These are phyloP conservation scores for Megalopta genalis DNA, from an alignment of 1,140 invertebrate species.

Conservation along the genomic window DNA sequence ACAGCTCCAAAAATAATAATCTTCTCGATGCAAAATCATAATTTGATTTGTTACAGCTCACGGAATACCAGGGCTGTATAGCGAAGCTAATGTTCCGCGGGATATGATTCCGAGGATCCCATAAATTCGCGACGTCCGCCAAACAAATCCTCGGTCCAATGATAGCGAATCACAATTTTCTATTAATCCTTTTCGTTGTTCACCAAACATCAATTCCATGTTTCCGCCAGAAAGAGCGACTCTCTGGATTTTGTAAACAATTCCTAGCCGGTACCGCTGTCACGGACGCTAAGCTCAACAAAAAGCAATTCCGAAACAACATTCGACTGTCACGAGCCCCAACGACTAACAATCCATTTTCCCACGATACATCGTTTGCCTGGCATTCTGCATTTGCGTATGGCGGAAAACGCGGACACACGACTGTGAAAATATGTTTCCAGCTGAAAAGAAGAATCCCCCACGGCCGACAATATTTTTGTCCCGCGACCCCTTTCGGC, in stretches of 20 bases:
- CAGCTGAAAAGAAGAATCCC: background rate
- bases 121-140: too few relatives aligned
- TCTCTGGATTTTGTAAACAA: background rate
- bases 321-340: constrained; percentile 5
- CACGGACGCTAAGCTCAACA: background rate
- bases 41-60: too few relatives aligned
- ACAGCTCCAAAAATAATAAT: too few relatives aligned
- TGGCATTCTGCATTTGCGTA: background rate
- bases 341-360: background rate
- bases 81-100: too few relatives aligned
- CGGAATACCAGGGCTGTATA: too few relatives aligned
- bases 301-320: constrained; percentile 1
- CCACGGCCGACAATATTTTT: background rate
- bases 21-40: too few relatives aligned
- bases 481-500: background rate
- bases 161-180: too few relatives aligned
- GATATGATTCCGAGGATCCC: too few relatives aligned
- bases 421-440: constrained; percentile 3
- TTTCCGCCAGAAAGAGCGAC: background rate
- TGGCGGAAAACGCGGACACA: background rate
- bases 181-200: too few relatives aligned
- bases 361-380: constrained; percentile 3
- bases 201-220: too few relatives aligned
- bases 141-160: too few relatives aligned
- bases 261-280: background rate